A percentile compares a stretch with the other conserved stretches of the same genome.
These are phyloP conservation scores for Belonocnema kinseyi DNA, from an alignment of 1,140 invertebrate species.

Conservation along the genomic window DNA sequence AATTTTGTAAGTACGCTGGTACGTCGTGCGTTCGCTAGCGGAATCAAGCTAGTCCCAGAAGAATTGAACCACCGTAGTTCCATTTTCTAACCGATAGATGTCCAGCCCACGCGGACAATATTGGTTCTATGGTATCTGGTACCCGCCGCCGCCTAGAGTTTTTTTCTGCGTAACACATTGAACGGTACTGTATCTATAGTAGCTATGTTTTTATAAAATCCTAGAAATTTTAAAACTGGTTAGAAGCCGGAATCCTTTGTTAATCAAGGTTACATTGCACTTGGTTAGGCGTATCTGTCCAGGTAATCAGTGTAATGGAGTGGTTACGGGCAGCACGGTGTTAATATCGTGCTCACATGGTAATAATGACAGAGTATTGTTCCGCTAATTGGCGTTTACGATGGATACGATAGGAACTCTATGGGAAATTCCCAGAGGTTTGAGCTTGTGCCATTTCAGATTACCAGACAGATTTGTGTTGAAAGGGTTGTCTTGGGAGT, in stretches of 20 bases:
- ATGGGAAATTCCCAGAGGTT: neutral
- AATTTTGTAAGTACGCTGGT: no score
- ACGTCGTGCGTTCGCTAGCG: no score
- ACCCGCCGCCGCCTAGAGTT: no score
- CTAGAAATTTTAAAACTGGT: no score
- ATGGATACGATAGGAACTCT: conserved; percentile 20
- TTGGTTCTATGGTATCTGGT: no score
- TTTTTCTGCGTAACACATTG: no score
- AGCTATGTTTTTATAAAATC: no score
- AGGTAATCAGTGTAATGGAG: conserved; percentile 21
- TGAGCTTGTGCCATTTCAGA: neutral
- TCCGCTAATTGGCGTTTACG: conserved; percentile 30
- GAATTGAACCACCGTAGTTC: no score
- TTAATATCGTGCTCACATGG: conserved; percentile 11
- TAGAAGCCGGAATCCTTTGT: neutral
- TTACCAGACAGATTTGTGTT: neutral
- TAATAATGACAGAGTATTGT: conserved; percentile 30
- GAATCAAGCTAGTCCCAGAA: no score
- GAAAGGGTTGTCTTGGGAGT: conserved; percentile 12
- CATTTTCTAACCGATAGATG: no score
- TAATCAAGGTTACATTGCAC: conserved; percentile 1
- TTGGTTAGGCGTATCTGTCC: conserved; percentile 17
- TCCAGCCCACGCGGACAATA: no score
- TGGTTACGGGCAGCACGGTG: neutral
- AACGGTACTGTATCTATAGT: no score